Conservation (phyloP, 2,888 invertebrate species). For the Drosophila setosimentum region DNA sequence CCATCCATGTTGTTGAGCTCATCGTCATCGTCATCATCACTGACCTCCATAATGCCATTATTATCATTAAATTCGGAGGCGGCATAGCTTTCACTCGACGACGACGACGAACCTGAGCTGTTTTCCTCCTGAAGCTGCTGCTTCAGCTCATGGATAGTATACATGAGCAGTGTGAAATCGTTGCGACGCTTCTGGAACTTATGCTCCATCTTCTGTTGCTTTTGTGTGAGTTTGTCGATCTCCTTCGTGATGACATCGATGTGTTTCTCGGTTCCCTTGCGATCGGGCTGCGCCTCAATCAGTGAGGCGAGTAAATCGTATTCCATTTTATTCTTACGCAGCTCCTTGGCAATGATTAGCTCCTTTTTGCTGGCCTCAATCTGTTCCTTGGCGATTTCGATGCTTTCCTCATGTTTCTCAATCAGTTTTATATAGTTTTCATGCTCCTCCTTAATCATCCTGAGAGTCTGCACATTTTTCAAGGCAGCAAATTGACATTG, state of each 20-base stretch:
- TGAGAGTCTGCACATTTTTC: conserved; percentile 92
- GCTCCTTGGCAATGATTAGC: conserved; percentile 92
- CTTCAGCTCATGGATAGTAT: conserved; percentile 94
- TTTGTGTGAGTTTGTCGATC: conserved; percentile 89
- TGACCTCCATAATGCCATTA: conserved; percentile 73
- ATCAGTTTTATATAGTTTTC: conserved; percentile 93
- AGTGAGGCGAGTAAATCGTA: conserved; percentile 97
- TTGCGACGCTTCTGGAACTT: conserved; percentile 93
- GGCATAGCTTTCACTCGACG: conserved; percentile 70
- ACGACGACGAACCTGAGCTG: conserved; percentile 86
- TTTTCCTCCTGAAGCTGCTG: conserved; percentile 90
- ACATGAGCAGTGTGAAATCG: conserved; percentile 95
- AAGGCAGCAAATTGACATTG: conserved; percentile 95
- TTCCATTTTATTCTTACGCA: conserved; percentile 95
- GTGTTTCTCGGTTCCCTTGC: conserved; percentile 91
- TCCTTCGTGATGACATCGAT: conserved; percentile 91
- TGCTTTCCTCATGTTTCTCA: conserved; percentile 91
- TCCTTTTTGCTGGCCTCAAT: conserved; percentile 94
- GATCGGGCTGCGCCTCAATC: conserved; percentile 95
- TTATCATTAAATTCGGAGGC: conserved; percentile 57
- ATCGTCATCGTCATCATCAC: conserved; percentile 77
- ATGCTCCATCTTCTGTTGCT: conserved; percentile 90
- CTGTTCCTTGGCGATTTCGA: conserved; percentile 91
- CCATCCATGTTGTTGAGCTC: conserved; percentile 49
- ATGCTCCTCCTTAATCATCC: conserved; percentile 94